Evolutionary conservation across 2,888 invertebrate genomes (phyloP).

Genomic region (Julus scanicus): DNA sequence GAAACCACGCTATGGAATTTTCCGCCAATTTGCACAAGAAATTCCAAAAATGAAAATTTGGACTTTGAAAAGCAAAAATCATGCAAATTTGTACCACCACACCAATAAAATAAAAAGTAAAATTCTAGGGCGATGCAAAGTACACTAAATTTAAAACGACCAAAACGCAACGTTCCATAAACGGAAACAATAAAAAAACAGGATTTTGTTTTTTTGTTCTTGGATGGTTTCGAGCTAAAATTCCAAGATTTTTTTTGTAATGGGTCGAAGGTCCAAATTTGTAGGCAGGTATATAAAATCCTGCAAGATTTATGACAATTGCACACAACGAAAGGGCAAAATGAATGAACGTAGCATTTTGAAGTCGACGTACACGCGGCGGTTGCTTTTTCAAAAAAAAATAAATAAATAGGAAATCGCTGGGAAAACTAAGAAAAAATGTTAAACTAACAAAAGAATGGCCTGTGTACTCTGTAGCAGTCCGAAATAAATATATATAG

Average conservation of each 20-base stretch:
- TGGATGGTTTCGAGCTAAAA: not conserved
- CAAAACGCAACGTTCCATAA: not conserved
- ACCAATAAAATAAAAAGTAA: not conserved
- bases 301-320: not conserved
- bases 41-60: not conserved
- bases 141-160: not conserved
- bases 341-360: slow-evolving; percentile 9
- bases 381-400: not conserved
- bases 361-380: not conserved
- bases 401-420: not conserved
- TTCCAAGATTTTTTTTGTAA: not conserved
- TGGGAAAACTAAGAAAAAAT: slow-evolving; percentile 34
- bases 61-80: not conserved
- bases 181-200: not conserved
- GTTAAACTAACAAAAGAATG: not conserved
- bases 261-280: slow-evolving; percentile 1
- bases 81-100: slow-evolving; percentile 51
- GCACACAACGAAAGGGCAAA: not conserved
- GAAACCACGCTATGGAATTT: not conserved
- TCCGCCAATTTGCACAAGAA: not conserved
- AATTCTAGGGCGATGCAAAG: slow-evolving; percentile 13
- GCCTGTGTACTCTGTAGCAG: slow-evolving; percentile 46
- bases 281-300: not conserved
- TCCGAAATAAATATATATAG: slow-evolving; percentile 23
- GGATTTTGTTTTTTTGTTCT: not conserved